Percentiles rank a stretch among this genome's conserved stretches.
phyloP scores from a whole-genome alignment of 2,888 invertebrate genomes.

The Mesorhabditis spiculigera region DNA sequence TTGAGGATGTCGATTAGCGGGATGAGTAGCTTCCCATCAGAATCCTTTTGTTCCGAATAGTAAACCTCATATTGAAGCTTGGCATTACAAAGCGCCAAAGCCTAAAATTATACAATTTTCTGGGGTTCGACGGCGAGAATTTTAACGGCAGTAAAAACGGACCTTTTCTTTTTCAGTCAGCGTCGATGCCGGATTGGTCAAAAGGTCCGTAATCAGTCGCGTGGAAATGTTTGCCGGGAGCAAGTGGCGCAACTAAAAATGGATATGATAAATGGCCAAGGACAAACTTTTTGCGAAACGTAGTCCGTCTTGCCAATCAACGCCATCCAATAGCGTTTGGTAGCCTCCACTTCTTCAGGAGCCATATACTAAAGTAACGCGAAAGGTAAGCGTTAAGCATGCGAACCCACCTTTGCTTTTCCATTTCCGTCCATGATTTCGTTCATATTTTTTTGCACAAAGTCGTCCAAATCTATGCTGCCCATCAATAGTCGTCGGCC shows the following conservation, averaged over 20 bases:
- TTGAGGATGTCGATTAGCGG: constrained; percentile 40
- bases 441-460: constrained; percentile 26
- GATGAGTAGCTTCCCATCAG: constrained; percentile 23
- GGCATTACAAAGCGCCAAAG: constrained; percentile 79
- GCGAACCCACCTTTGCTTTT: constrained; percentile 11
- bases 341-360: constrained; percentile 5
- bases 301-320: constrained; percentile 39
- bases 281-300: constrained; percentile 39
- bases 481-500: constrained; percentile 38
- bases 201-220: constrained; percentile 71
- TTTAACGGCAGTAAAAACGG: constrained; percentile 62
- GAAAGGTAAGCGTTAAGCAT: not conserved
- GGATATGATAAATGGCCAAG: not conserved
- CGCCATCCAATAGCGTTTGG: constrained; percentile 40
- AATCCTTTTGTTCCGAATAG: constrained; percentile 18
- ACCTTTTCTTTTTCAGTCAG: constrained; percentile 67
- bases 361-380: not conserved
- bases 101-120: constrained; percentile 60
- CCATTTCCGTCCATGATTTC: constrained; percentile 11
- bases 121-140: not conserved
- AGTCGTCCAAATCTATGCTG: constrained; percentile 42
- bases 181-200: constrained; percentile 65
- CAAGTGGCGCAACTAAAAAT: constrained; percentile 62
- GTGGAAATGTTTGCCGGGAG: constrained; percentile 77
- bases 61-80: constrained; percentile 69